A percentile compares a stretch with the other conserved stretches of the same genome.
Evolutionary conservation across 2,888 invertebrate genomes (phyloP).

Genomic region (Ormyrus labotus): DNA sequence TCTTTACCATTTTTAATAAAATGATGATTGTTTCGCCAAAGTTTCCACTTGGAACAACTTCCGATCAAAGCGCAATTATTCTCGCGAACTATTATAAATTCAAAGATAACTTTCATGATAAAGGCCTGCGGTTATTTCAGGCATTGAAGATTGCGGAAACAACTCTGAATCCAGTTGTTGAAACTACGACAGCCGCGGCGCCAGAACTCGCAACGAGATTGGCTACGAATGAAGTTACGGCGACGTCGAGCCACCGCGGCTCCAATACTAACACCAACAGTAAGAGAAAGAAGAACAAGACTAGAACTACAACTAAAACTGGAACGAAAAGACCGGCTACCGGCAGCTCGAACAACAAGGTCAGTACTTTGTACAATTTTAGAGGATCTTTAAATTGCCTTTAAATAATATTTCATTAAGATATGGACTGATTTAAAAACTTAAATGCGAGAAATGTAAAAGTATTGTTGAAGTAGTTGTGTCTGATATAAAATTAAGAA

Average conservation of each 20-base stretch:
- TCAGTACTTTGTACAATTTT: not conserved
- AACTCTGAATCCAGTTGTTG: not conserved
- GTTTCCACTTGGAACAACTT: no score
- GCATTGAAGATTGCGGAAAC: slow-evolving; percentile 12
- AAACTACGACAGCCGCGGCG: not conserved
- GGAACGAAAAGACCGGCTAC: slow-evolving; percentile 14
- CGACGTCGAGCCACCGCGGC: slow-evolving; percentile 44
- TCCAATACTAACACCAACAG: slow-evolving; percentile 19
- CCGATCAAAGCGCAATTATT: no score
- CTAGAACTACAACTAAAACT: slow-evolving; percentile 50
- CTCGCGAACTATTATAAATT: not conserved
- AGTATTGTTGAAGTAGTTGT: no score
- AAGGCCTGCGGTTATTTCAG: slow-evolving; percentile 44
- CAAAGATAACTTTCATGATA: not conserved
- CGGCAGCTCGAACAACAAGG: slow-evolving; percentile 25
- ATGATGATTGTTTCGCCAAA: no score
- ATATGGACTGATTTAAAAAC: no score
- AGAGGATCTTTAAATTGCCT: no score
- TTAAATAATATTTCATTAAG: no score
- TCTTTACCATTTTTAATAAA: no score
- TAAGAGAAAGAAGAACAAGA: slow-evolving; percentile 61
- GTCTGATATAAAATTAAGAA: no score
- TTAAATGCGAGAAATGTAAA: no score
- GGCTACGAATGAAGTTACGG: slow-evolving; percentile 49
- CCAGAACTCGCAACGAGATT: slow-evolving; percentile 49